phyloP scores from a whole-genome alignment of 2,888 invertebrate species.

The Orthosia gracilis region DNA sequence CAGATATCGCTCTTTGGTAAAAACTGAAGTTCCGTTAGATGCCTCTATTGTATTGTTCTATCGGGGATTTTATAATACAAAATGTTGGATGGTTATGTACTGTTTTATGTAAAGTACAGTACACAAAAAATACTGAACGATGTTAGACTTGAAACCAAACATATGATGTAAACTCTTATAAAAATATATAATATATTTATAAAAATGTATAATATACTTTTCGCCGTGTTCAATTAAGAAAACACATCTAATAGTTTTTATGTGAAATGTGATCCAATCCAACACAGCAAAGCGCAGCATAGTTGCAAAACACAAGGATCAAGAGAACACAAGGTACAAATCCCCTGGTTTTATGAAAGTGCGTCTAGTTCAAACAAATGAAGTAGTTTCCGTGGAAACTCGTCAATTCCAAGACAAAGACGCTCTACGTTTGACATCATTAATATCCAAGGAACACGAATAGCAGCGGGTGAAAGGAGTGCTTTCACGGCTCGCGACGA shows the following conservation, averaged over 20 bases:
- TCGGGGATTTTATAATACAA: not conserved
- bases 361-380: slow-evolving; percentile 70
- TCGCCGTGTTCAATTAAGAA: not conserved
- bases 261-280: slow-evolving; percentile 9
- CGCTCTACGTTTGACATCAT: slow-evolving; percentile 75
- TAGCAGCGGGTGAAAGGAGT: slow-evolving; percentile 71
- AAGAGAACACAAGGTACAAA: slow-evolving; percentile 45
- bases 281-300: not conserved
- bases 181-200: too few species aligned
- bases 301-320: slow-evolving; percentile 25
- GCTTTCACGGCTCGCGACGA: slow-evolving; percentile 72
- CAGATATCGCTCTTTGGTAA: slow-evolving; percentile 50
- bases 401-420: slow-evolving; percentile 78
- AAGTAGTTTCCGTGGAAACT: slow-evolving; percentile 72
- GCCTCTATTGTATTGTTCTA: slow-evolving; percentile 26
- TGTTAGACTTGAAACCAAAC: too few species aligned
- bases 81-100: not conserved
- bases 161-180: too few species aligned
- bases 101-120: too few species aligned
- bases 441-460: slow-evolving; percentile 77
- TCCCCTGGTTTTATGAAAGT: slow-evolving; percentile 51
- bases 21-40: slow-evolving; percentile 40
- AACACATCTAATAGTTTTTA: not conserved
- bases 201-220: too few species aligned
- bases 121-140: not conserved